phyloP scores from a whole-genome alignment of 2,797 vertebrate genomes.

The Bovichtus diacanthus region DNA sequence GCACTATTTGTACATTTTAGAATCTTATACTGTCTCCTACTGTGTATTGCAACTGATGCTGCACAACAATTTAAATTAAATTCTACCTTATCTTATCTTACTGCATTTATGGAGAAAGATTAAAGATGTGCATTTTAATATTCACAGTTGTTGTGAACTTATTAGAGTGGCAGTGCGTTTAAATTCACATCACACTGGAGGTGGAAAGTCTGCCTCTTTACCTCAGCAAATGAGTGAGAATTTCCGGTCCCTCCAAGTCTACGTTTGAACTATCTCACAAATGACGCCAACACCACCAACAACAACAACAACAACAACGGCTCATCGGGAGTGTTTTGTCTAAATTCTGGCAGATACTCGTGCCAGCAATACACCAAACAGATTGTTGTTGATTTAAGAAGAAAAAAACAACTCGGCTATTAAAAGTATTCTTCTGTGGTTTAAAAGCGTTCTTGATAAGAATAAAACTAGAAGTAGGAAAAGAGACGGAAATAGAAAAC shows the following conservation, averaged over 20 bases:
- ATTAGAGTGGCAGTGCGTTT: conserved; percentile 17
- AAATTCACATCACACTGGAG: conserved; percentile 23
- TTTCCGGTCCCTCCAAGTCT: not conserved
- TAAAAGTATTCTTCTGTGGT: not conserved
- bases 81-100: no score
- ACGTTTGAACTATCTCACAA: not conserved
- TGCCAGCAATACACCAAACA: not conserved
- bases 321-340: not conserved
- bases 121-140: conserved; percentile 32
- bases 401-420: not conserved
- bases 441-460: conserved; percentile 2
- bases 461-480: not conserved
- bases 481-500: not conserved
- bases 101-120: no score
- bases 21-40: no score
- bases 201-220: conserved; percentile 5
- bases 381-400: conserved; percentile 20
- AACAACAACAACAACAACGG: not conserved
- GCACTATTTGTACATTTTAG: no score
- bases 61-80: no score
- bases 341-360: not conserved
- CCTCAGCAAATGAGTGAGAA: not conserved
- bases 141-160: conserved; percentile 44
- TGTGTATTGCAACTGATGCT: no score
- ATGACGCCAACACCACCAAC: not conserved